These are phyloP conservation scores for Merops nubicus DNA, from an alignment of 2,113 vertebrate species.

Conservation along the genomic window DNA sequence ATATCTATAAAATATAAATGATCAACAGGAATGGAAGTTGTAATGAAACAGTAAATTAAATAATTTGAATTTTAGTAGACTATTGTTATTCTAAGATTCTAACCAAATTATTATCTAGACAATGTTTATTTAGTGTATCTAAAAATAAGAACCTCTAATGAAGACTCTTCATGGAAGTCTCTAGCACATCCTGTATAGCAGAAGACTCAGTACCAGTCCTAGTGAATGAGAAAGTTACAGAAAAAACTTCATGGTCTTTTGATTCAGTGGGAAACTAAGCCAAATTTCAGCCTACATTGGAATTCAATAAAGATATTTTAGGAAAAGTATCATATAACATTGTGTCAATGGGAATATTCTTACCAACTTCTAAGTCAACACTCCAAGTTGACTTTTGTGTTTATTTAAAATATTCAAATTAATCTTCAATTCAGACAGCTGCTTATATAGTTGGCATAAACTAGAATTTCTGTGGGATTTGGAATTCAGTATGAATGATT, in stretches of 20 bases:
- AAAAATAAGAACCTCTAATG: not conserved
- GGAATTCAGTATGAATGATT: not conserved
- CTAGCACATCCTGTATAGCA: rapidly evolving
- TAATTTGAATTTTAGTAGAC: not conserved
- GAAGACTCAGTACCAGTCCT: not conserved
- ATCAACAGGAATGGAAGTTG: not conserved
- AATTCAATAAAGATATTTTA: not conserved
- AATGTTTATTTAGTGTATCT: not conserved
- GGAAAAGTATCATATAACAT: not conserved
- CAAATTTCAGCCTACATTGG: not conserved
- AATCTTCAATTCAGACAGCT: not conserved
- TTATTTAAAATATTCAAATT: not conserved
- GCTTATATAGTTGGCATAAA: not conserved
- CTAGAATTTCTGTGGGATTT: not conserved
- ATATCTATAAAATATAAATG: not conserved
- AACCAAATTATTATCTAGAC: not conserved
- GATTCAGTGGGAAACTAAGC: not conserved
- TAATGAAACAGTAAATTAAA: not conserved
- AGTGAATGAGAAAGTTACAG: not conserved
- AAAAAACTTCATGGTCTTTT: not conserved
- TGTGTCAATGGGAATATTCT: not conserved
- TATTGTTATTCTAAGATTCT: not conserved
- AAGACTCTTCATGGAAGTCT: not conserved
- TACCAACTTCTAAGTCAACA: not conserved
- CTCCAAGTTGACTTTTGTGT: not conserved